These are phyloP conservation scores for Hylaea fasciaria DNA, from an alignment of 2,888 invertebrate species.

Conservation along the genomic window DNA sequence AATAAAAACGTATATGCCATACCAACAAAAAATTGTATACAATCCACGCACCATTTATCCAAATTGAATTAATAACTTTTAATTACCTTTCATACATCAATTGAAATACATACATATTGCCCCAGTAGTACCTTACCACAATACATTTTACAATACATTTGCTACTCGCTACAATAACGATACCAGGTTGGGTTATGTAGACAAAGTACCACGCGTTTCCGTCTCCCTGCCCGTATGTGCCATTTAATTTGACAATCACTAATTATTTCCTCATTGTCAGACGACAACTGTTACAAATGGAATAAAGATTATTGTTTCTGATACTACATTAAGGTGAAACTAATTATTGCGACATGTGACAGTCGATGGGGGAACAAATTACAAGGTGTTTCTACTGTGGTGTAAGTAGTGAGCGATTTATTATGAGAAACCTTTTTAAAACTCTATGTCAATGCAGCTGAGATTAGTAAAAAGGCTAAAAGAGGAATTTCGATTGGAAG, in stretches of 20 bases:
- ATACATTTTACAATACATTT: no score
- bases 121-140: no score
- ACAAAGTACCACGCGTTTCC: neutral
- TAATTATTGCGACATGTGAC: constrained; percentile 64
- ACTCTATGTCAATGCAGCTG: neutral
- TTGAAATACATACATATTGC: no score
- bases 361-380: constrained; percentile 59
- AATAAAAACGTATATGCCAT: no score
- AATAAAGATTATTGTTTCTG: constrained; percentile 54
- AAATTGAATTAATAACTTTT: no score
- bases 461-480: no score
- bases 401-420: constrained; percentile 3
- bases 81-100: no score
- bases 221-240: neutral
- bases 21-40: no score
- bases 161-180: no score
- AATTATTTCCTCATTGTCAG: constrained; percentile 34
- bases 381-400: constrained; percentile 48
- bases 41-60: no score
- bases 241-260: constrained; percentile 24
- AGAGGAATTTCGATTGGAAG: no score
- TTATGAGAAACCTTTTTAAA: neutral
- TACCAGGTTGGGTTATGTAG: neutral
- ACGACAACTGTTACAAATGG: constrained; percentile 34
- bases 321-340: constrained; percentile 59